Evolutionary conservation across 2,113 vertebrate genomes (phyloP), one percentile per base, ranked within the genome.

Genomic region (Sorex araneus): DNA sequence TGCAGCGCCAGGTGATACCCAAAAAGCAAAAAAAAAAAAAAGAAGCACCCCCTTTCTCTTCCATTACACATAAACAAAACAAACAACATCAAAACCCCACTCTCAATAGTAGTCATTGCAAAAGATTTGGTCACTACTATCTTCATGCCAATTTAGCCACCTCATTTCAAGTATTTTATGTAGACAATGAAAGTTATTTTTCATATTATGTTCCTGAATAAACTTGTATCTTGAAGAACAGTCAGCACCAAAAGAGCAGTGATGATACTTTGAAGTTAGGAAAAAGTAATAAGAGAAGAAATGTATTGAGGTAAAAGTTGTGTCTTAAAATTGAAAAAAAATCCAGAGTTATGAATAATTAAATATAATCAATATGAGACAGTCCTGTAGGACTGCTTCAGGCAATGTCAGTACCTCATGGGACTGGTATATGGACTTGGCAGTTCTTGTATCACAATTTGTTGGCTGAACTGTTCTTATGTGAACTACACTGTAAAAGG

Each of bases 281-380:
- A 40, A 89, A 93, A n/a, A 27, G 11, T 28, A 86, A 18, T 10
- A 32, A 34, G 7, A 66, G 30, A 45, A 23, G 7, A 0, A 2
- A 63, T 70, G 28, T 30, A 77, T 7, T 82, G 66, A 43, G 40
- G 25, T n/a, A 88, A 79, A 67, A 70, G 0, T 45, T 82, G 28
- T 67, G 3, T 57, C 86, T 36, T 30, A 19, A 64, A 95, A 30
- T 25, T 23, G 83, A 91, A 83, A 34, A 71, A 25, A 47, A 43
- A 57, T 40, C 23, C 60, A 74, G 23, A 57, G 34, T 80, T 83
- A n/a, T 27, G 57, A 36, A 23, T 23, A 47, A 78, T 75, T 66
- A 74, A 21, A 12, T 10, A 54, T 54, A 54, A 54, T 3, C 18
- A 16, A 54, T 15, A 54, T 54, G 54, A 54, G 54, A 76, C 12